phyloP scores from a whole-genome alignment of 2,888 invertebrate species.

The Sinhomidia bicolor region DNA sequence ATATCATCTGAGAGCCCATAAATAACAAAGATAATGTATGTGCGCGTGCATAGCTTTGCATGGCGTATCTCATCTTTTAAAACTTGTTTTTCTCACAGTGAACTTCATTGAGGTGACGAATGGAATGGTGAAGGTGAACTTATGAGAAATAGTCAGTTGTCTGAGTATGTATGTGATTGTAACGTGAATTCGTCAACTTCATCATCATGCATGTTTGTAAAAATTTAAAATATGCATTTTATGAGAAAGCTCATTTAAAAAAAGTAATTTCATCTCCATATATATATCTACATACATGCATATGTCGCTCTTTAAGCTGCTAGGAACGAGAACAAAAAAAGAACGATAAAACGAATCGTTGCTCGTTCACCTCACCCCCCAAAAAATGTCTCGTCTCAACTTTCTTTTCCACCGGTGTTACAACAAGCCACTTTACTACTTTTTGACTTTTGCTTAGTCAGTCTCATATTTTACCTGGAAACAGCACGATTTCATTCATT shows the following conservation, averaged over 20 bases:
- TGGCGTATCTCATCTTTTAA: not conserved
- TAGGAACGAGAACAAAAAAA: not conserved
- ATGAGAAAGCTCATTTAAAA: conserved; percentile 26
- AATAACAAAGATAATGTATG: not conserved
- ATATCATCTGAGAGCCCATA: not conserved
- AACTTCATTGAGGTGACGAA: conserved; percentile 17
- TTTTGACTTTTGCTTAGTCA: conserved; percentile 64
- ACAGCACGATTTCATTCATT: conserved; percentile 30
- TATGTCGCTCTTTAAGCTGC: not conserved
- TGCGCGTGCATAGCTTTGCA: not conserved
- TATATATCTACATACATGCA: not conserved
- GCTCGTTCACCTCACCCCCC: conserved; percentile 42
- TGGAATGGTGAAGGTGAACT: conserved; percentile 9
- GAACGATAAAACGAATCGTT: conserved; percentile 42
- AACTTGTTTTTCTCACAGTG: conserved; percentile 38
- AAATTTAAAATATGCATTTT: not conserved
- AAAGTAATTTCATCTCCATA: not conserved
- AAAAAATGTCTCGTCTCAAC: conserved; percentile 49
- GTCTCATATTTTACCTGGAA: conserved; percentile 67
- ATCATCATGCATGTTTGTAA: not conserved
- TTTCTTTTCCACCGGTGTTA: conserved; percentile 58
- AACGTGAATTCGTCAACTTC: not conserved
- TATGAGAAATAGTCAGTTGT: not conserved
- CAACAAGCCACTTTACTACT: conserved; percentile 48
- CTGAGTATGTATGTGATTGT: not conserved